Conservation (phyloP, 2,797 vertebrate genomes). For the Siniperca undulata region DNA sequence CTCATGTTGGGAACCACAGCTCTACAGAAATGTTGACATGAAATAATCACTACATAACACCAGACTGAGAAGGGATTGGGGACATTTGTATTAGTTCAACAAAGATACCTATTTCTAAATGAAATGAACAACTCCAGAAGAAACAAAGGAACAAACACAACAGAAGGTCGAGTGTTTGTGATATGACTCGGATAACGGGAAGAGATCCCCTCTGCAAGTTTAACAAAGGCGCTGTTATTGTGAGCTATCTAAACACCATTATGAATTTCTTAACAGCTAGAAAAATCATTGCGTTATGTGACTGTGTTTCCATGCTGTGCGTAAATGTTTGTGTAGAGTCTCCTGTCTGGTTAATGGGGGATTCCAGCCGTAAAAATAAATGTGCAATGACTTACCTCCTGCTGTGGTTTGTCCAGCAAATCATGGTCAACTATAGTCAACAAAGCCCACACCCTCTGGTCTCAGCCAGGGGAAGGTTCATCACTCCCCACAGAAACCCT, state of each 20-base stretch:
- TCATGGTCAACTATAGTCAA: conserved; percentile 44
- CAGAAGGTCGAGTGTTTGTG: conserved; percentile 19
- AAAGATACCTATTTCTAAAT: conserved; percentile 1
- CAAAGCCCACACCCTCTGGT: conserved; percentile 57
- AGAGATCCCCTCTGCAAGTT: conserved; percentile 1
- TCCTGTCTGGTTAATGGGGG: conserved; percentile 60
- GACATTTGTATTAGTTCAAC: conserved; percentile 9
- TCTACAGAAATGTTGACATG: neutral
- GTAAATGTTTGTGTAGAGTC: conserved; percentile 69
- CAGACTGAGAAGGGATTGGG: neutral
- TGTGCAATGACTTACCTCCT: conserved; percentile 56
- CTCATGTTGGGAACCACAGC: neutral
- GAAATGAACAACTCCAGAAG: conserved; percentile 8
- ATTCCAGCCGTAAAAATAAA: conserved; percentile 71
- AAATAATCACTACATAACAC: neutral
- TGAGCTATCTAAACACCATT: conserved; percentile 59
- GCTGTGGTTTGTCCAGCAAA: conserved; percentile 63
- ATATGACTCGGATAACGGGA: conserved; percentile 38
- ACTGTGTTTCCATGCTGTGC: conserved; percentile 52
- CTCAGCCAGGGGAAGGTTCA: conserved; percentile 28
- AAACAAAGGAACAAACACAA: conserved; percentile 6
- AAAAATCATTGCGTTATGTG: conserved; percentile 48
- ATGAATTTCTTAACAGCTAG: conserved; percentile 49
- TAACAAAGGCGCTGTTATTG: conserved; percentile 44
- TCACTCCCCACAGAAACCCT: conserved; percentile 43